These are phyloP conservation scores for Sciurus vulgaris DNA, from an alignment of 2,797 vertebrate species.

Conservation along the genomic window DNA sequence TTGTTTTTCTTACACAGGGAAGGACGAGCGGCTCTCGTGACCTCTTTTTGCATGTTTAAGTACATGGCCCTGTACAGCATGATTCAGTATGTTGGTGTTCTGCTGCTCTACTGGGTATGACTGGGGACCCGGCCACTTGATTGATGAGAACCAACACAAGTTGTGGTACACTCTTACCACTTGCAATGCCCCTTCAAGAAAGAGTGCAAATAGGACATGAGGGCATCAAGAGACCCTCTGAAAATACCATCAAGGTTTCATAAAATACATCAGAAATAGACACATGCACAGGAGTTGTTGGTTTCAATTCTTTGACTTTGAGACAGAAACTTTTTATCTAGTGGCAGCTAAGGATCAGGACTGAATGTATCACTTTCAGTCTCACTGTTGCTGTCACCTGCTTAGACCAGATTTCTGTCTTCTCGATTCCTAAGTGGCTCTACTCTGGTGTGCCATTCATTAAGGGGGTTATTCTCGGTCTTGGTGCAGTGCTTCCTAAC, in stretches of 20 bases:
- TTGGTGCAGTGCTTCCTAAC: background rate
- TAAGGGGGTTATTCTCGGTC: background rate
- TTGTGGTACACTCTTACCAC: background rate
- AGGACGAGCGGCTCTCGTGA: conserved; percentile 89
- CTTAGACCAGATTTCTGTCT: background rate
- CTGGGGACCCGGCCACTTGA: conserved; percentile 11
- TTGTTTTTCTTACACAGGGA: conserved; percentile 85
- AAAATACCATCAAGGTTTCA: background rate
- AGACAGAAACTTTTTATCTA: background rate
- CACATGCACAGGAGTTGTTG: background rate
- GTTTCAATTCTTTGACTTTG: background rate
- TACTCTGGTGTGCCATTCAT: background rate
- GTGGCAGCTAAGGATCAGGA: background rate
- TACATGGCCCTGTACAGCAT: conserved; percentile 92
- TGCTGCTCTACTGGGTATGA: conserved; percentile 91
- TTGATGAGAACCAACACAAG: conserved; percentile 39
- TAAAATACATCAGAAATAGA: conserved; percentile 13
- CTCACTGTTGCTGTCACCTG: background rate
- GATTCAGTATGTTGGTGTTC: conserved; percentile 90
- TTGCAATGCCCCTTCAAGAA: background rate
- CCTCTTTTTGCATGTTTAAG: conserved; percentile 91
- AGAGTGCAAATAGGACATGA: background rate
- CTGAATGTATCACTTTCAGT: background rate
- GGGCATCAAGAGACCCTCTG: background rate
- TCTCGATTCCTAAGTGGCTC: background rate